Base-by-base conservation (phyloP, 2,113 vertebrate genomes). In the Vulpes vulpes region DNA sequence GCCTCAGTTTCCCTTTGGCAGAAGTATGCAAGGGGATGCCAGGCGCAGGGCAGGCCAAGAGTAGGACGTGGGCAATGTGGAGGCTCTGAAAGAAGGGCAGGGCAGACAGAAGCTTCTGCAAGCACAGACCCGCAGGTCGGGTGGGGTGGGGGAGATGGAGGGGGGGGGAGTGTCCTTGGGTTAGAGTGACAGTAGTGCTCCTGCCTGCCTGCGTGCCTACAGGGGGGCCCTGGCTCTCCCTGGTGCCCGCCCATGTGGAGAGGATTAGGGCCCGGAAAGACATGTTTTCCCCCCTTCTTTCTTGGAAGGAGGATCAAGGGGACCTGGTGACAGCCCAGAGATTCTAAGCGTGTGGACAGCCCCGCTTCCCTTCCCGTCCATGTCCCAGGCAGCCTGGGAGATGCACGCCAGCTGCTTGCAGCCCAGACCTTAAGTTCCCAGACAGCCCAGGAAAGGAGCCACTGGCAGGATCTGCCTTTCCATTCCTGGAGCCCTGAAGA, bases 301-400 rank as follows among this genome's bases (percentile, higher is more conserved):
- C 94, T 98, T 98, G 98, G 97, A 98, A 97, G 62, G 91, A 98
- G 97, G 95, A 97, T 98, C 97, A 98, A 98, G 97, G 96, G 85
- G 97, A 98, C 97, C 95, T 94, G 88, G 95, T 98, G 97, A 98
- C 97, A 97, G 96, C 94, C 88, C 10, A 65, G 94, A 98, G 95
- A 96, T 91, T 97, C 95, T 91, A 95, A 95, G 96, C 81, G 12
- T 97, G 97, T 74, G 96, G 97, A 98, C 97, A 96, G 65, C 59
- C 94, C 76, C 0, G 0, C 90, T 97, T 93, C 83, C 88, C 88
- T 94, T 79, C 96, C 92, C 0, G 49, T 96, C 97, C 94, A 53
- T 97, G 85, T 97, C 96, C 71, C 85, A 93, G 89, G 83, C 94
- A 96, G 96, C 84, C 82, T 67, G 62, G 84, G 88, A 88, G 96